A percentile compares a stretch with the other conserved stretches of the same genome.
Evolutionary conservation across 2,113 vertebrate genomes (phyloP).

Genomic region (Pterocles orientalis): DNA sequence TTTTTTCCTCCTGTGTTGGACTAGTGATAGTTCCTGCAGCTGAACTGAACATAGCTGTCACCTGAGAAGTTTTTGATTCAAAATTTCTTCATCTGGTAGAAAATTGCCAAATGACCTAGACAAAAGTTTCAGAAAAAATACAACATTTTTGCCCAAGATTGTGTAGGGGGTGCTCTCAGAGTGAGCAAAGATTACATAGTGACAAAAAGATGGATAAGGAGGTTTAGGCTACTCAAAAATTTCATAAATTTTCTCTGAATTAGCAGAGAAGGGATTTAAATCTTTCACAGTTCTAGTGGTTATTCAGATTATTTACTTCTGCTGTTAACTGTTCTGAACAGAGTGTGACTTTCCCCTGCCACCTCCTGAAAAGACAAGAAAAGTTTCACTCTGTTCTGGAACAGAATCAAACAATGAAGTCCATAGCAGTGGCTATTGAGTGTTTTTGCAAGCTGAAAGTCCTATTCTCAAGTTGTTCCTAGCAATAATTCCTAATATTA

Average conservation of each 20-base stretch:
- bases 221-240: not conserved
- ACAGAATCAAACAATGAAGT: not conserved
- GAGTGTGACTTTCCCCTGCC: not conserved
- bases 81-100: not conserved
- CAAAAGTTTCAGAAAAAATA: not conserved
- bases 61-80: not conserved
- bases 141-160: not conserved
- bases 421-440: rapidly evolving
- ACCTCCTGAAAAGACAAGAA: not conserved
- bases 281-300: not conserved
- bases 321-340: not conserved
- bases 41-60: not conserved
- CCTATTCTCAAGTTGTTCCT: not conserved
- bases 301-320: not conserved
- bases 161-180: not conserved
- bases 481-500: not conserved
- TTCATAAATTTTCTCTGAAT: not conserved
- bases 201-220: not conserved
- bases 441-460: not conserved
- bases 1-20: not conserved
- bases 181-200: not conserved
- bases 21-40: not conserved
- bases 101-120: not conserved
- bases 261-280: not conserved
- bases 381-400: not conserved